phyloP scores from a whole-genome alignment of 1,140 invertebrate genomes.

The Apocrypta bakeri region DNA sequence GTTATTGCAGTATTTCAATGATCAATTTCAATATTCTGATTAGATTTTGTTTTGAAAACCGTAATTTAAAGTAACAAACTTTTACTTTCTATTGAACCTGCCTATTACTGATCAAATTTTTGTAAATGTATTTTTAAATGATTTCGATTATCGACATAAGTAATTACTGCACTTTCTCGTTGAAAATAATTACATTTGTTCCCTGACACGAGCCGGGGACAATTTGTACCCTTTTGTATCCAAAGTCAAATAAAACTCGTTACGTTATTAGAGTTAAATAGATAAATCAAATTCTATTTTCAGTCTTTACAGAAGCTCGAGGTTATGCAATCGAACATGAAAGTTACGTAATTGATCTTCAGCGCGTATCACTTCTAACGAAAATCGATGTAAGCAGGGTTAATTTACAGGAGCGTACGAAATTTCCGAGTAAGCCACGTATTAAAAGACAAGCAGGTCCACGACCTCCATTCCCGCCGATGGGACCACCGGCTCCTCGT shows the following conservation, averaged over 20 bases:
- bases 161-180: not conserved
- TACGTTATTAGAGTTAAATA: not conserved
- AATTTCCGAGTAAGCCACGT: not conserved
- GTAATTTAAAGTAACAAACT: too few relatives aligned
- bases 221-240: not conserved
- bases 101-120: not conserved
- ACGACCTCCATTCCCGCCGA: slow-evolving; percentile 49
- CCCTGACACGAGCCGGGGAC: not conserved
- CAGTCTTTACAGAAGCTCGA: slow-evolving; percentile 77
- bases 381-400: slow-evolving; percentile 57
- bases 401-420: not conserved
- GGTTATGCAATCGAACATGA: slow-evolving; percentile 78
- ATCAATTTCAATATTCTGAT: not conserved
- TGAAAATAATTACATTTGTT: not conserved
- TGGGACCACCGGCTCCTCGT: slow-evolving; percentile 53
- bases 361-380: slow-evolving; percentile 3
- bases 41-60: not conserved
- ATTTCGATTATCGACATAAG: too few relatives aligned
- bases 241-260: not conserved
- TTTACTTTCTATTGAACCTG: too few relatives aligned
- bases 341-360: slow-evolving; percentile 68
- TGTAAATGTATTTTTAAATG: not conserved
- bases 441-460: slow-evolving; percentile 20
- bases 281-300: slow-evolving; percentile 55
- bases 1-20: not conserved